Evolutionary conservation across 2,888 invertebrate genomes (phyloP), one percentile per base, ranked within the genome.

Genomic region (Polydrusus cervinus): DNA sequence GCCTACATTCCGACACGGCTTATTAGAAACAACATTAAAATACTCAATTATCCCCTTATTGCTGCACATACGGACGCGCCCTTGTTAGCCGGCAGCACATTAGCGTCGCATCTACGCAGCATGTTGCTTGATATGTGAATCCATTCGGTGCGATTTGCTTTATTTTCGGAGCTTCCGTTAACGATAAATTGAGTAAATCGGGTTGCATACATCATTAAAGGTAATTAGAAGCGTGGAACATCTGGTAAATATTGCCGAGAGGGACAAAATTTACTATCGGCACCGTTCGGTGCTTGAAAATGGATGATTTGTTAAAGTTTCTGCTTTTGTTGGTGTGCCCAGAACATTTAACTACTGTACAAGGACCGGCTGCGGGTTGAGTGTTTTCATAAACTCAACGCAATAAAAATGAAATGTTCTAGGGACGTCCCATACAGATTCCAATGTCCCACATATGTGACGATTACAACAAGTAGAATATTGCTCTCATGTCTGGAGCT

Each of bases 71-170:
- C 71, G 25, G 71, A 64, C 53, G 71, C 20, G 70, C 70, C 70
- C 74, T 74, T 74, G 71, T 71, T 71, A 30, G 40, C 47, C 51
- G 55, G 43, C 60, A 30, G 51, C 62, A 71, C 71, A 75, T 71
- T 75, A 76, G 73, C 70, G 74, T 76, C 76, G 76, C 72, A 76
- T 76, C 76, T 73, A 73, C 70, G 74, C 76, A 76, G 80, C 82
- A 83, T 82, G 83, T 82, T 80, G 82, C 82, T 82, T 81, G 83
- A 83, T 83, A 82, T 83, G 83, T 82, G 82, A 80, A 76, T 74
- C 71, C 76, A 76, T 76, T 75, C 76, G 76, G 72, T 73, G 67
- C 76, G 78, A 79, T 78, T 79, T 79, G 70, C 67, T 71, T 74
- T 76, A 75, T 75, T 71, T 76, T 76, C 67, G 64, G 55, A 47